Evolutionary conservation across 2,113 vertebrate species (phyloP).

Genomic region (Atrichornis clamosus): DNA sequence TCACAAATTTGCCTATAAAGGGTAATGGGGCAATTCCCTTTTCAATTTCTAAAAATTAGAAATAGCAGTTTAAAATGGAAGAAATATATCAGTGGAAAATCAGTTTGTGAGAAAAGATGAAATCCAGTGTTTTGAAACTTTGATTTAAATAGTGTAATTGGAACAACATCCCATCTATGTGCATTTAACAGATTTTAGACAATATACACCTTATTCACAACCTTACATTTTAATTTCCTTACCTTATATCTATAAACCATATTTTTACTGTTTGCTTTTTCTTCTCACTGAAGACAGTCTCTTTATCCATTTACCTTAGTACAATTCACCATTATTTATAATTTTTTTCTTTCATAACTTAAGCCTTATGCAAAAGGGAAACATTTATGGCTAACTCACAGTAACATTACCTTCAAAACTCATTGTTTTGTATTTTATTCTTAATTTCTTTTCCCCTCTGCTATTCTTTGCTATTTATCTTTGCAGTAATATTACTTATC

Average conservation of each 20-base stretch:
- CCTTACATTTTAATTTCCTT: neutral
- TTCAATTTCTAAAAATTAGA: neutral
- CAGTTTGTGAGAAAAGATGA: neutral
- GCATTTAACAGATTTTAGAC: neutral
- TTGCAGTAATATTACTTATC: neutral
- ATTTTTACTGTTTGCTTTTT: neutral
- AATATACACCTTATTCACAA: neutral
- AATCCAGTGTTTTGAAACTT: neutral
- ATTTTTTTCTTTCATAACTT: neutral
- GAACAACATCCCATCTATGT: neutral
- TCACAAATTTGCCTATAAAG: neutral
- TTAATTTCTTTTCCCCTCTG: neutral
- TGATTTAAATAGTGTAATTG: neutral
- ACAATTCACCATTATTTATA: neutral
- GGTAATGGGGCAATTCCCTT: neutral
- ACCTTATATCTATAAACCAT: neutral
- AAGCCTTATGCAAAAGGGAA: neutral
- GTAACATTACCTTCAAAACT: neutral
- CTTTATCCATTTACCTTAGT: neutral
- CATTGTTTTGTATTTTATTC: neutral
- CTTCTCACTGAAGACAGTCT: neutral
- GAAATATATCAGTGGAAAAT: neutral
- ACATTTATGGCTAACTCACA: neutral
- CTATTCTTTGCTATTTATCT: neutral
- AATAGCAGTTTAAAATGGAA: neutral